Evolutionary conservation across 2,113 vertebrate genomes (phyloP), one percentile per base, ranked within the genome.

Genomic region (Zosterops pallidus): DNA sequence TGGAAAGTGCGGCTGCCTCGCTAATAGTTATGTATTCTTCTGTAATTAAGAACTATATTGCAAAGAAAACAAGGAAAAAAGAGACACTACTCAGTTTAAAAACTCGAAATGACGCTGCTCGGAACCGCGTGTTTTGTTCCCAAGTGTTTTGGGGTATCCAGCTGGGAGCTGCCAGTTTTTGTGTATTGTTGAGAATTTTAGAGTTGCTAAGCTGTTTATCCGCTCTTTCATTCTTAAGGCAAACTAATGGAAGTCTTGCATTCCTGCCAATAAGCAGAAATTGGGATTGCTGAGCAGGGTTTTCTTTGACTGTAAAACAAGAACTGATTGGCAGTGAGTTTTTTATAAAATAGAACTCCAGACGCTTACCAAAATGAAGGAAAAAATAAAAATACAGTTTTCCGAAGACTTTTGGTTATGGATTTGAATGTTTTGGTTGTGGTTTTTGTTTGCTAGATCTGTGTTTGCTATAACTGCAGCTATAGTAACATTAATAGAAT

Each of bases 21-120:
- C 26, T 24, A 23, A 10, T 46, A 14, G 23, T n/a, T 35, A 12
- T 0, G 1, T 17, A 0, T 26, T 65, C 22, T 60, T 52, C 37
- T 35, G 12, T 8, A 26, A 14, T 35, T 24, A 16, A n/a, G 9
- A 14, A 31, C 9, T 21, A 0, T 31, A 5, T 42, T 11, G 23
- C 0, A 2, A 65, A 35, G 49, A 65, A 86, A 53, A 12, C 9
- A 5, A 22, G 53, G 37, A 3, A 2, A 35, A 92, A 92, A 70
- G 21, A 20, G 64, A 29, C 64, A 3, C 9, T 28, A 6, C 24
- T 74, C 14, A 18, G 9, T 28, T 56, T 16, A 35, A 46, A 72
- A 88, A 11, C 41, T 69, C 6, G 14, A 12, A 88, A 14, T 33
- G 37, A 8, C 12, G 0, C n/a, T 23, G 7, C 42, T 55, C 18